A percentile compares a stretch with the other conserved stretches of the same genome.
These are phyloP conservation scores for Sarcophaga carnaria DNA, from an alignment of 2,888 invertebrate genomes.

Conservation along the genomic window DNA sequence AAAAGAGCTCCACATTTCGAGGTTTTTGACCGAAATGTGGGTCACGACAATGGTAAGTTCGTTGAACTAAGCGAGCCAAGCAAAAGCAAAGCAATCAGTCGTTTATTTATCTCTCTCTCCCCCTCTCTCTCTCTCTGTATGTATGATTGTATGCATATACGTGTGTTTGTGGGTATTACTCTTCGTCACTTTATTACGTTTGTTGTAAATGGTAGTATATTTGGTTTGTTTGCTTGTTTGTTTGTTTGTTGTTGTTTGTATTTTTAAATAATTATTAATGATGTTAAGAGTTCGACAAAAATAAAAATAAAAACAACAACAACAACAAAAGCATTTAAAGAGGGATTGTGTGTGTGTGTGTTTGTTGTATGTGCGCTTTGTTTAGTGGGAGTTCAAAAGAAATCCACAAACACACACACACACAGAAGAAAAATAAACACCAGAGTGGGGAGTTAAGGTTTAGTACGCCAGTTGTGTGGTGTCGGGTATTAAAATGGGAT, in stretches of 20 bases:
- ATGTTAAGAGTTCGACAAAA: slow-evolving; percentile 66
- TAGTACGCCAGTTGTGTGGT: background rate
- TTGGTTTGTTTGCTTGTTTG: slow-evolving; percentile 27
- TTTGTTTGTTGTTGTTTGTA: slow-evolving; percentile 42
- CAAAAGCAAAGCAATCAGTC: slow-evolving; percentile 71
- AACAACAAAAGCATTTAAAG: background rate
- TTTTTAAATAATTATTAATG: slow-evolving; percentile 68
- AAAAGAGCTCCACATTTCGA: slow-evolving; percentile 81
- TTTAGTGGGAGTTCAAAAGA: slow-evolving; percentile 46
- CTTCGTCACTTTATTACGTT: slow-evolving; percentile 53
- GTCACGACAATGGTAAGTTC: slow-evolving; percentile 82
- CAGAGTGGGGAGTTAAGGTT: slow-evolving; percentile 48
- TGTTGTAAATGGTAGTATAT: slow-evolving; percentile 28
- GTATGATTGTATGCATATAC: slow-evolving; percentile 61
- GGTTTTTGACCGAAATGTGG: slow-evolving; percentile 82
- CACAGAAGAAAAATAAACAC: background rate
- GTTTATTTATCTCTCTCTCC: slow-evolving; percentile 48
- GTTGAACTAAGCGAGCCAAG: slow-evolving; percentile 78
- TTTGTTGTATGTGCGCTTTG: background rate
- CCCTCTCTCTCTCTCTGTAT: slow-evolving; percentile 44
- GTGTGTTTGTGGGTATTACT: slow-evolving; percentile 20
- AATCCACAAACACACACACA: background rate
- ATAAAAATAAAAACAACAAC: slow-evolving; percentile 20
- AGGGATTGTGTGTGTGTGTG: background rate
- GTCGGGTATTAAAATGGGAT: background rate